Conservation (phyloP, 2,888 invertebrate species). For the Trimorus sp. region DNA sequence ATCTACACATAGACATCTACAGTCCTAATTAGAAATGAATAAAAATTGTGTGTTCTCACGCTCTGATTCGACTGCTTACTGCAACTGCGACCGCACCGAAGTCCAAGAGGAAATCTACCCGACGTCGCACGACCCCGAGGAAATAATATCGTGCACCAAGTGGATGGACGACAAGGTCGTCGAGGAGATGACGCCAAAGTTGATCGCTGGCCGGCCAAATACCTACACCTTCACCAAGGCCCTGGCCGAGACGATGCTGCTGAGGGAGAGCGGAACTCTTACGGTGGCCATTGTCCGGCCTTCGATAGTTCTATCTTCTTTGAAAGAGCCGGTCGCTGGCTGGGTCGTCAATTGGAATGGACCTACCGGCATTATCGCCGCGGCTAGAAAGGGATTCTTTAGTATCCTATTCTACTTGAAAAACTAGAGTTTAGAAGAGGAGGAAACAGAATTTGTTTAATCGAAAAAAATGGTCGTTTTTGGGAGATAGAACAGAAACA, state of each 20-base stretch:
- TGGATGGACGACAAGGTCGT: conserved; percentile 81
- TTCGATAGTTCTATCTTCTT: conserved; percentile 82
- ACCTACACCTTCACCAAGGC: conserved; percentile 90
- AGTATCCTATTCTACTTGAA: too few species aligned
- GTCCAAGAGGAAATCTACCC: conserved; percentile 85
- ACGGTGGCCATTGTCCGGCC: conserved; percentile 88
- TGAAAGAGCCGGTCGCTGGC: conserved; percentile 80
- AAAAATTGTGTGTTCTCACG: conserved; percentile 76
- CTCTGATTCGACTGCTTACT: conserved; percentile 88
- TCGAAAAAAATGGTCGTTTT: too few species aligned
- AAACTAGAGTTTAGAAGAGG: too few species aligned
- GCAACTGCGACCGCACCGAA: conserved; percentile 86
- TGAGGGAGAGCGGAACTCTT: conserved; percentile 83
- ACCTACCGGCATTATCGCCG: conserved; percentile 82
- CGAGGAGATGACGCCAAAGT: conserved; percentile 80
- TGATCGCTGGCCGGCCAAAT: conserved; percentile 85
- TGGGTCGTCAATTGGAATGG: conserved; percentile 82
- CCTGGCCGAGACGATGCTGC: conserved; percentile 86
- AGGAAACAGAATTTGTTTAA: too few species aligned
- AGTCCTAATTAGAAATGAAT: too few species aligned
- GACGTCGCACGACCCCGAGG: conserved; percentile 82
- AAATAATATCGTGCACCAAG: conserved; percentile 82
- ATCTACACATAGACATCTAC: too few species aligned
- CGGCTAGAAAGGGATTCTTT: conserved; percentile 85
- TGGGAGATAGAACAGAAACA: too few species aligned